phyloP scores from a whole-genome alignment of 2,888 invertebrate species.

The Seira sanloemensis region DNA sequence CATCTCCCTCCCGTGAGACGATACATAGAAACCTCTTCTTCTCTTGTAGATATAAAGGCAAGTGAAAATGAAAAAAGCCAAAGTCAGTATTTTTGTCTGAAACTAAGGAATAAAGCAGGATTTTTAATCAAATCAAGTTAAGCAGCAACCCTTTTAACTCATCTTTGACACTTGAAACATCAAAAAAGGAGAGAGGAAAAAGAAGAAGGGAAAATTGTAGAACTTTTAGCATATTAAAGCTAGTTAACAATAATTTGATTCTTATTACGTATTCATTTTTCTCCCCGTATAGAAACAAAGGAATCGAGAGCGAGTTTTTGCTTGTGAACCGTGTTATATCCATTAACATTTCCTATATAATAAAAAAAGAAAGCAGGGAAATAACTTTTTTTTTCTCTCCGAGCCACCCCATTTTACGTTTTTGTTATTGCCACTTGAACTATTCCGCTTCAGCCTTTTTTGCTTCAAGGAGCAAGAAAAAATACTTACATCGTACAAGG shows the following conservation, averaged over 20 bases:
- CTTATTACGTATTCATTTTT: constrained; percentile 1
- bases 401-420: background rate
- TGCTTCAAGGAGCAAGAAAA: background rate
- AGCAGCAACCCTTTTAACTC: constrained; percentile 28
- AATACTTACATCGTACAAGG: background rate
- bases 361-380: background rate
- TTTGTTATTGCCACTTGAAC: constrained; percentile 4
- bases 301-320: background rate
- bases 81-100: background rate
- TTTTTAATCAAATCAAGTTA: constrained; percentile 40
- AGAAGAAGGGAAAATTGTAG: background rate
- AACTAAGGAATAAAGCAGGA: background rate
- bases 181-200: background rate
- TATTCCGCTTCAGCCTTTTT: background rate
- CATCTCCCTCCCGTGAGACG: background rate
- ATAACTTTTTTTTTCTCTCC: no score
- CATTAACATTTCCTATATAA: no score
- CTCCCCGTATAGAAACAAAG: background rate
- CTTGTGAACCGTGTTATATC: no score
- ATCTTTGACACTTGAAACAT: constrained; percentile 41
- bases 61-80: constrained; percentile 8
- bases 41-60: background rate
- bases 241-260: constrained; percentile 4
- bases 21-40: background rate
- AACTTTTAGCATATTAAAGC: background rate